Evolutionary conservation across 37 sponge, comb jelly and placozoan species (phyloP).

Genomic region (Spongia lamella): DNA sequence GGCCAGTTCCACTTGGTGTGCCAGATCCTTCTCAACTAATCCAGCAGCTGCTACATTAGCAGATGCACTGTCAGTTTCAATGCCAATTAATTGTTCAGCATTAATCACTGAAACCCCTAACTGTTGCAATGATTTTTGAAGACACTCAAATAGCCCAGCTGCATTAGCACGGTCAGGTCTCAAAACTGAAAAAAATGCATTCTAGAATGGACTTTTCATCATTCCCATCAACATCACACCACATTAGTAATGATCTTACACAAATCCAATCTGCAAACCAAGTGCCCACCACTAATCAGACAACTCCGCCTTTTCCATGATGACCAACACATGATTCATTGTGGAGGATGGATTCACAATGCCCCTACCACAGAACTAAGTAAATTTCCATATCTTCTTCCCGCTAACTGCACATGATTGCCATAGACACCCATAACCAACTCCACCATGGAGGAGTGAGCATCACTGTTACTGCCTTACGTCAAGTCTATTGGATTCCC

Average conservation of each 20-base stretch:
- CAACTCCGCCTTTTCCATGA: no score
- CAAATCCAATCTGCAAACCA: no score
- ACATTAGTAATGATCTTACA: slow-evolving; percentile 41
- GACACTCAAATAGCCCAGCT: slow-evolving; percentile 38
- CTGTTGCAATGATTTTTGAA: slow-evolving; percentile 5
- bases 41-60: slow-evolving; percentile 10
- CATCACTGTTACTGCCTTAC: no score
- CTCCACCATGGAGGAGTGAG: no score
- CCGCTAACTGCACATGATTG: no score
- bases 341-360: no score
- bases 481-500: no score
- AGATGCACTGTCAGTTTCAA: slow-evolving; percentile 21
- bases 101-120: slow-evolving; percentile 42
- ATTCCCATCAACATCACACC: slow-evolving; percentile 40
- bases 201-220: slow-evolving; percentile 58
- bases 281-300: no score
- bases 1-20: slow-evolving; percentile 15
- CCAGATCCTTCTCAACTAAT: slow-evolving; percentile 27
- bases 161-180: slow-evolving; percentile 34
- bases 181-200: slow-evolving; percentile 34
- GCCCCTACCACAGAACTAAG: no score
- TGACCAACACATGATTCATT: no score
- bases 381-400: no score
- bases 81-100: slow-evolving; percentile 8
- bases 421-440: no score